Evolutionary conservation across 2,113 vertebrate genomes (phyloP).

Genomic region (Nothobranchius kuhntae): DNA sequence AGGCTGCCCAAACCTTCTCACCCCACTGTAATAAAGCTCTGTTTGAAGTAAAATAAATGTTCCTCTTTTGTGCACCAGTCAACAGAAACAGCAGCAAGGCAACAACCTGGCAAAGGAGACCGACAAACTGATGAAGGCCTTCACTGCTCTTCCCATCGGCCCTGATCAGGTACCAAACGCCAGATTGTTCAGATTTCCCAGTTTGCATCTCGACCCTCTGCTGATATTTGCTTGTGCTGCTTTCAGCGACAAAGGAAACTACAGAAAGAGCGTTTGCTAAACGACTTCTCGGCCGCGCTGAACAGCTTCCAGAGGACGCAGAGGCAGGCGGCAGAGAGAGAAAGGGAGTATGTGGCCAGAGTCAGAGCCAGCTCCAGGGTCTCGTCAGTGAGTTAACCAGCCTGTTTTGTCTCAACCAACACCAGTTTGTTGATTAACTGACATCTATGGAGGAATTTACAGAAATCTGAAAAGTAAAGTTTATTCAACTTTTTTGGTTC

Average conservation of each 20-base stretch:
- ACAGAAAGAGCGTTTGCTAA: slow-evolving; percentile 91
- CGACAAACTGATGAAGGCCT: slow-evolving; percentile 92
- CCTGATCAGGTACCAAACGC: slow-evolving; percentile 78
- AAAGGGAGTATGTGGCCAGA: slow-evolving; percentile 94
- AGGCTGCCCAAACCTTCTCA: no score
- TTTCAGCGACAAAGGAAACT: slow-evolving; percentile 92
- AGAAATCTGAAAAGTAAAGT: no score
- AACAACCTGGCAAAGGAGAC: slow-evolving; percentile 97
- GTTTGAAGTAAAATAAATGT: neutral
- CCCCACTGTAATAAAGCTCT: neutral
- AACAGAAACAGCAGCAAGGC: slow-evolving; percentile 91
- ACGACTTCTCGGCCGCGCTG: slow-evolving; percentile 89
- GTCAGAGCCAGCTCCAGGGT: slow-evolving; percentile 92
- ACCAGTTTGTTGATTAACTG: neutral
- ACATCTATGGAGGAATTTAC: no score
- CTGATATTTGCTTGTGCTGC: neutral
- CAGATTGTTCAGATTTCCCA: neutral
- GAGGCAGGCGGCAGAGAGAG: slow-evolving; percentile 89
- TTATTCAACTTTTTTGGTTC: no score
- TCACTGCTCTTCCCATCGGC: slow-evolving; percentile 85
- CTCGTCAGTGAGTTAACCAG: slow-evolving; percentile 82
- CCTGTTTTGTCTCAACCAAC: neutral
- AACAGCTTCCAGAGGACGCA: slow-evolving; percentile 91
- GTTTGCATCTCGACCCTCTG: neutral
- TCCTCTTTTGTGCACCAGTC: slow-evolving; percentile 71